Evolutionary conservation across 1,140 invertebrate species (phyloP), one percentile per base, ranked within the genome.

Genomic region (Heterodera schachtii): DNA sequence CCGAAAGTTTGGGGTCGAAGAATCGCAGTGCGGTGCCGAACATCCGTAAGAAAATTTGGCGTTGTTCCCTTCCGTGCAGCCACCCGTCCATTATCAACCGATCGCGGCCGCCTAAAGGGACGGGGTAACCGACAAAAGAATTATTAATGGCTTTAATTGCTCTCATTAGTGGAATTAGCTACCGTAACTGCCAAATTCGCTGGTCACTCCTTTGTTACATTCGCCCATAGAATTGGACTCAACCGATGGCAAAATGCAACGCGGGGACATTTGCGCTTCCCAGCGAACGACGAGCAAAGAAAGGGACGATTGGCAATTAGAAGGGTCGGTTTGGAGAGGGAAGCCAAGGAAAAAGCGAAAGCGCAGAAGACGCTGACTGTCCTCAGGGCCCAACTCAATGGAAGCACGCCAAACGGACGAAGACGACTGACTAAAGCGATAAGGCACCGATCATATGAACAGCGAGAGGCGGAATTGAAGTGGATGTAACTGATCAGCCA

Each of bases 171-270:
- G 44, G 19, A 43, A 19, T 9, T 21, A 0, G 41, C 69, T 13
- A 71, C 69, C 69, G 69, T 71, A 71, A 46, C 4, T 71, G 21
- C 69, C 69, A 6, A 71, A 71, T 46, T 71, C 69, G 69, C 19
- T 71, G 41, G 11, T 41, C 41, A 71, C 69, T 3, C 69, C 69
- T 46, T 71, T 71, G 6, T 71, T 71, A 41, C 69, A 71, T 11
- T 71, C 41, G 69, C 69, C 69, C 19, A 43, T 19, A n/a, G 21
- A 41, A 46, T 71, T 71, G 6, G 69, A 7, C 69, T 71, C 69
- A n/a, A 71, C 21, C 69, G 69, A 71, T 3, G 69, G 69, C 69
- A 71, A 46, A 46, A 71, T 71, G 69, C 41, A 71, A 2, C 69
- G 69, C 69, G 69, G 69, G 41, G 44, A 43, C 69, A 16, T 71